These are phyloP conservation scores for Sorex fumeus DNA, from an alignment of 2,113 vertebrate genomes.

Conservation along the genomic window DNA sequence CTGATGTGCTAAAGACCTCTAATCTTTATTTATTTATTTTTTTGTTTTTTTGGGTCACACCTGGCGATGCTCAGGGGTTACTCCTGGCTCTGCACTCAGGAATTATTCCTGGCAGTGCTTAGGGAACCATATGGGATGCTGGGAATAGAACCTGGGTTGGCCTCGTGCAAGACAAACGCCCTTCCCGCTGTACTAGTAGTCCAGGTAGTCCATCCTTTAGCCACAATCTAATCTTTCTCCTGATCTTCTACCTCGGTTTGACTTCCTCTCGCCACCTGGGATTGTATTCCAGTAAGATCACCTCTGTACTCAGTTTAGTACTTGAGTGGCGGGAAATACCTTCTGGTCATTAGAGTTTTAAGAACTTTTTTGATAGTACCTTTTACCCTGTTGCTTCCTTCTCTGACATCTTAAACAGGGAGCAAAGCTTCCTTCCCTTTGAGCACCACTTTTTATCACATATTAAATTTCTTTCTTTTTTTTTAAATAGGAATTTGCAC, in stretches of 20 bases:
- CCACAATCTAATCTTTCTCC: too few species aligned
- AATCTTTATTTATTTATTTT: too few species aligned
- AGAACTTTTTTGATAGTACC: constrained; percentile 9
- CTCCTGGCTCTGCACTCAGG: too few species aligned
- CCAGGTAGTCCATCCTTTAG: too few species aligned
- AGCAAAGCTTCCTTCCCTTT: constrained; percentile 12
- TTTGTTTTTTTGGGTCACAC: too few species aligned
- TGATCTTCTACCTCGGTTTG: neutral
- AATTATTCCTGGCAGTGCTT: too few species aligned
- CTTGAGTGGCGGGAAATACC: constrained; percentile 12
- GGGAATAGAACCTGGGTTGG: too few species aligned
- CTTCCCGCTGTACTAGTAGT: too few species aligned
- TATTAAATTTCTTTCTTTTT: constrained; percentile 72
- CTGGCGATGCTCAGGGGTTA: too few species aligned
- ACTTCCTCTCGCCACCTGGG: neutral
- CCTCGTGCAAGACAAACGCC: too few species aligned
- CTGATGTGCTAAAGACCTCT: too few species aligned
- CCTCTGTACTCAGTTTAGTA: constrained; percentile 33
- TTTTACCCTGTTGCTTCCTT: constrained; percentile 41
- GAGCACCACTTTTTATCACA: constrained; percentile 68
- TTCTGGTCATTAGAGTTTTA: neutral
- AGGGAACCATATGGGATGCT: too few species aligned
- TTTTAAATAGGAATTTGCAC: constrained; percentile 70
- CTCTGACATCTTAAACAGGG: constrained; percentile 62
- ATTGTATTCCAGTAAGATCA: neutral